Evolutionary conservation across 2,113 vertebrate genomes (phyloP).

Genomic region (Todiramphus saurophagus): DNA sequence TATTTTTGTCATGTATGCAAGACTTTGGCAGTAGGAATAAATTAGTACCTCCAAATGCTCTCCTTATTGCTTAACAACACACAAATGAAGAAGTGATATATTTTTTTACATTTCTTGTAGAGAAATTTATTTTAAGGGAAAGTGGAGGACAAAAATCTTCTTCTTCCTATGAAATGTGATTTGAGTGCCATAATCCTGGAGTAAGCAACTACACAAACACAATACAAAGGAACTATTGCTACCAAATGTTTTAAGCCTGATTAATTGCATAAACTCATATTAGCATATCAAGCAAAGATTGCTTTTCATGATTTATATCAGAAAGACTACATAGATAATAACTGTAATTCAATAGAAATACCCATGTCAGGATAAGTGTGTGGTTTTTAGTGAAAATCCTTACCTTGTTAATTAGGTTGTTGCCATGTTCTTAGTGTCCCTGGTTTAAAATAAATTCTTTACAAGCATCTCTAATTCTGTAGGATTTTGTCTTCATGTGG

Average conservation of each 20-base stretch:
- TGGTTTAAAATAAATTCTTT: background rate
- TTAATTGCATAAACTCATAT: background rate
- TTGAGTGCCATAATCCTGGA: background rate
- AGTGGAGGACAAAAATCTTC: background rate
- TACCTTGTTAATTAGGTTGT: background rate
- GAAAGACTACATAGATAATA: background rate
- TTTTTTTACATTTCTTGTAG: background rate
- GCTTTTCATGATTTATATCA: background rate
- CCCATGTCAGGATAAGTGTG: fast-evolving
- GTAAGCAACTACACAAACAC: background rate
- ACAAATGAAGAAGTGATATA: background rate
- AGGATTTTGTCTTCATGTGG: background rate
- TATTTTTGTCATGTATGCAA: background rate
- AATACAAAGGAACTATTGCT: background rate
- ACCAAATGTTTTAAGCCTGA: background rate
- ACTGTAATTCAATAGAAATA: background rate
- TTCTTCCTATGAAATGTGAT: background rate
- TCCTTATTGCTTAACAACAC: background rate
- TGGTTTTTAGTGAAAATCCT: background rate
- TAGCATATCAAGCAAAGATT: background rate
- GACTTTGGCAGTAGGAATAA: background rate
- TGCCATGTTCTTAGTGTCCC: background rate
- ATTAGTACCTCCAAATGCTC: background rate
- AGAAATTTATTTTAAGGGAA: background rate
- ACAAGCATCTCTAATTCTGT: background rate